phyloP scores from a whole-genome alignment of 1,140 invertebrate species.

The Diachasma alloeum region DNA sequence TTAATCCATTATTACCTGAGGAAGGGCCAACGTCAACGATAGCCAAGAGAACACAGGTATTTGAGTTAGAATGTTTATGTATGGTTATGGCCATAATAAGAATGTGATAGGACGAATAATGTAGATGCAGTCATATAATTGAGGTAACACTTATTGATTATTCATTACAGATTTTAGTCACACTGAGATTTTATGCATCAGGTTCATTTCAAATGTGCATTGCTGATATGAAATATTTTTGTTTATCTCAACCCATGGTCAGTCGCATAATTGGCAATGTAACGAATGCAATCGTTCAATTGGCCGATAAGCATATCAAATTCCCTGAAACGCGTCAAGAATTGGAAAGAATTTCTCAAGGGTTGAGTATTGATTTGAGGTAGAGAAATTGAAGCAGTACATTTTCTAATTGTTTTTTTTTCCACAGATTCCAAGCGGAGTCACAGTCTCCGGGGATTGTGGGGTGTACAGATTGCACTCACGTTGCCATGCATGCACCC shows the following conservation, averaged over 20 bases:
- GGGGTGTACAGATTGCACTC: conserved; percentile 4
- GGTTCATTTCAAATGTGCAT: neutral
- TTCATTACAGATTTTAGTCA: neutral
- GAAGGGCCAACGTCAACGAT: neutral
- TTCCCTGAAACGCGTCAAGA: neutral
- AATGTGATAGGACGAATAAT: neutral
- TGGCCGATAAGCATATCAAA: neutral
- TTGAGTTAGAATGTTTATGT: neutral
- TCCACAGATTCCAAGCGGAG: neutral
- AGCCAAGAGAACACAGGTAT: neutral
- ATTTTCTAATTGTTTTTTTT: neutral
- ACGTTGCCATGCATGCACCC: neutral
- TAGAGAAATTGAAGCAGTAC: neutral
- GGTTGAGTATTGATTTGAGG: neutral
- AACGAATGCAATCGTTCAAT: neutral
- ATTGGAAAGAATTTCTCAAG: neutral
- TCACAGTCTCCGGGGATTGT: neutral
- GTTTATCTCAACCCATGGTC: neutral
- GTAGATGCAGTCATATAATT: too few species aligned
- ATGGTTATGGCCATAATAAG: too few species aligned
- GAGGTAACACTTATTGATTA: too few species aligned
- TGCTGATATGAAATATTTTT: neutral
- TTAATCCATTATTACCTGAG: neutral
- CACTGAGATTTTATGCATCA: neutral
- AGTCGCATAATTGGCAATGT: neutral